Conservation (phyloP, 2,888 invertebrate species). For the Phasia obesa region DNA sequence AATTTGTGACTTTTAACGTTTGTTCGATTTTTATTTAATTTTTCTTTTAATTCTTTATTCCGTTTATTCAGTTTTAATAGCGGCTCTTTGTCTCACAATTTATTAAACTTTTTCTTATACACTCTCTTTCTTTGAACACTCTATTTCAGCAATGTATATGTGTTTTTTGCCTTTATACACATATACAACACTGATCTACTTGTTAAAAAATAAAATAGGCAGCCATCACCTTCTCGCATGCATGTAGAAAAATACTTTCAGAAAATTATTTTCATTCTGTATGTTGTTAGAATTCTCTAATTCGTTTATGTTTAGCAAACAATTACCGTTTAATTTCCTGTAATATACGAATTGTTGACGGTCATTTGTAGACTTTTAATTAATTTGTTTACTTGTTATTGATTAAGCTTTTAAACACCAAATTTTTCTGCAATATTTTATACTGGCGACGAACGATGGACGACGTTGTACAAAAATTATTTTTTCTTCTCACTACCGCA, state of each 20-base stretch:
- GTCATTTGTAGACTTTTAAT: neutral
- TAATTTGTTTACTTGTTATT: conserved; percentile 20
- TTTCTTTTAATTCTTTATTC: conserved; percentile 54
- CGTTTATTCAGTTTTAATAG: conserved; percentile 35
- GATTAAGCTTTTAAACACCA: conserved; percentile 63
- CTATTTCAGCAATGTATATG: conserved; percentile 58
- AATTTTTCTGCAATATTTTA: conserved; percentile 54
- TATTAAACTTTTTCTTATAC: conserved; percentile 34
- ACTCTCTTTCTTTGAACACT: conserved; percentile 6
- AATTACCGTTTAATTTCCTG: conserved; percentile 57
- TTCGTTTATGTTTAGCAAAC: conserved; percentile 1
- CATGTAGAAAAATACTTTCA: conserved; percentile 19
- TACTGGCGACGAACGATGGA: conserved; percentile 62
- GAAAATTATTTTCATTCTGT: conserved; percentile 50
- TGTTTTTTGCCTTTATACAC: conserved; percentile 39
- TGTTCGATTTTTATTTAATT: conserved; percentile 67
- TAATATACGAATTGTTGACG: conserved; percentile 17
- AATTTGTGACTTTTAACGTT: conserved; percentile 54
- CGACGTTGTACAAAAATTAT: conserved; percentile 66
- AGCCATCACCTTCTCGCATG: conserved; percentile 64
- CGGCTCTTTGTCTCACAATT: conserved; percentile 61
- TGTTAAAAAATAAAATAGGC: conserved; percentile 55
- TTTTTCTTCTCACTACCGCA: conserved; percentile 62
- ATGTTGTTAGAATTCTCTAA: neutral
- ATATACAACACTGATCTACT: conserved; percentile 25